phyloP scores from a whole-genome alignment of 2,113 vertebrate species.

The Dryoscopus gambensis region DNA sequence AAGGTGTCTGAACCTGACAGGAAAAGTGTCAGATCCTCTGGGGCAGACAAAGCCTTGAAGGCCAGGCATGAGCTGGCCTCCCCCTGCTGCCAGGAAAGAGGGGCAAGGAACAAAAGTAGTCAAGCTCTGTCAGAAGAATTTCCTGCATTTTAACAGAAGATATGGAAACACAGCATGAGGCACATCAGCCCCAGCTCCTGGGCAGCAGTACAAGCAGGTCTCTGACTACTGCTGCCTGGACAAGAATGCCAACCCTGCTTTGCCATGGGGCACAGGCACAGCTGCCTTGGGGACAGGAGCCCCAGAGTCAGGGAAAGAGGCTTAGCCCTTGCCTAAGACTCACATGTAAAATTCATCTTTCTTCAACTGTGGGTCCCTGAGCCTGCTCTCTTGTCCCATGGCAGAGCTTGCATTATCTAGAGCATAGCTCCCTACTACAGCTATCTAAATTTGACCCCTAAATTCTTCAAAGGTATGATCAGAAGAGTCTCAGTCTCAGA shows the following conservation, averaged over 20 bases:
- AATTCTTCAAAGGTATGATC: not conserved
- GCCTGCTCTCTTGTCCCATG: not conserved
- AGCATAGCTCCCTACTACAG: not conserved
- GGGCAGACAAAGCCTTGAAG: not conserved
- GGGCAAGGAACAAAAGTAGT: not conserved
- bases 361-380: not conserved
- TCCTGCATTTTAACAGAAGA: conserved; percentile 2
- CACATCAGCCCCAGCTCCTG: not conserved
- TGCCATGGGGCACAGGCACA: not conserved
- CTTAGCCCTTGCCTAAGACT: not conserved
- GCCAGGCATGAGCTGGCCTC: not conserved
- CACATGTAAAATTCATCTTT: not conserved
- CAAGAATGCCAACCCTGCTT: not conserved
- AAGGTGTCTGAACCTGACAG: not conserved
- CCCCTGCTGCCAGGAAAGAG: not conserved
- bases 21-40: not conserved
- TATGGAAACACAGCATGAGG: not conserved
- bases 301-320: not conserved
- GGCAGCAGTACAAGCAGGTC: not conserved
- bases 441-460: not conserved
- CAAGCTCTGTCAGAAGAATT: not conserved
- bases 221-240: not conserved
- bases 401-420: not conserved
- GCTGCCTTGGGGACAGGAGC: not conserved
- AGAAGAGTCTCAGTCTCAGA: not conserved